Evolutionary conservation across 2,797 vertebrate genomes (phyloP), one percentile per base, ranked within the genome.

Genomic region (Typhlichthys subterraneus): DNA sequence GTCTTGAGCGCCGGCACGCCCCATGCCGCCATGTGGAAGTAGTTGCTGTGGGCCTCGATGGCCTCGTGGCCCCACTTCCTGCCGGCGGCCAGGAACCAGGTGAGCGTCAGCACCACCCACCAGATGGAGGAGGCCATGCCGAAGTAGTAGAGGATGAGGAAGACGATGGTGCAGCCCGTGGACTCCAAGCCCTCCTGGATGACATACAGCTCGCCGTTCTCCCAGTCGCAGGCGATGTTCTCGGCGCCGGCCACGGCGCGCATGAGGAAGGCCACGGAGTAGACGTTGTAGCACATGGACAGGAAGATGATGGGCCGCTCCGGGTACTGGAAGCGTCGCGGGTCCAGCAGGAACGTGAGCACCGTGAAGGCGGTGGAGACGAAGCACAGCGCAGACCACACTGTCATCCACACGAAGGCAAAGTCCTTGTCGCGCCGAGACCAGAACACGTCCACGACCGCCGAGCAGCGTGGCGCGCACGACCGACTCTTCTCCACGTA

Each of bases 31-130:
- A 98, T 94, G 92, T 99, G 98, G 90, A 99, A 99, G 75, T 98
- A 99, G 90, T 96, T 96, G 85, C 98, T 97, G 69, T 98, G 97
- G 13, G 97, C 96, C 75, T 99, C 98, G 0, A 99, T 99, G 61
- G 98, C 98, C 73, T 99, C 98, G 0, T 98, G 98, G 55, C 98
- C 98, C 98, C 98, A 99, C 70, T 99, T 99, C 89, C 96, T 98
- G 29, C 98, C 96, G 0, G 98, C 98, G 0, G 98, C 97, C 79
- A 99, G 89, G 86, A 99, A 99, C 98, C 98, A 99, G 58, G 98
- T 98, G 82, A 99, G 92, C 0, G 97, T 99, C 65, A 99, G 94
- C 63, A 99, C 87, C 9, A 99, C 97, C 98, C 98, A 99, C 98
- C 98, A 99, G 63, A 98, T 95, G 0, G 98, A 98, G 23, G 96